These are phyloP conservation scores for Ammodytes marinus DNA, from an alignment of 2,113 vertebrate genomes.

Conservation along the genomic window DNA sequence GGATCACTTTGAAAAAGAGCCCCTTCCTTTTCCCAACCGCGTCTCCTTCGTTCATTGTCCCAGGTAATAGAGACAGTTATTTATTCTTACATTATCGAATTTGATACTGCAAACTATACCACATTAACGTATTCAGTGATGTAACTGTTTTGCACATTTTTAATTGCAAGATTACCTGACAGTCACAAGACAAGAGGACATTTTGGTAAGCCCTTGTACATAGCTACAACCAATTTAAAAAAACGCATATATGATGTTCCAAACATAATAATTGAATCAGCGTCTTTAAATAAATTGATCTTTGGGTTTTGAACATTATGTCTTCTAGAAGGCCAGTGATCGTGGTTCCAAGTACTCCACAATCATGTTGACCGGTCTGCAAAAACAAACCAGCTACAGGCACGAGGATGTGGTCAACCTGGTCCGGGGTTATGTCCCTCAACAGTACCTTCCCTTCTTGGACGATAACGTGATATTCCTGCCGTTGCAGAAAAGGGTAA, in stretches of 20 bases:
- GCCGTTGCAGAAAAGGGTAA: slow-evolving; percentile 54
- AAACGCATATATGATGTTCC: too few species aligned
- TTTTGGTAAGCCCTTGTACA: slow-evolving; percentile 28
- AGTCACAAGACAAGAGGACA: accelerated
- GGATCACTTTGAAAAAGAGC: slow-evolving; percentile 29
- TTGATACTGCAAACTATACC: not conserved
- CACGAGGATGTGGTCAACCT: slow-evolving; percentile 34
- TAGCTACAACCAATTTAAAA: too few species aligned
- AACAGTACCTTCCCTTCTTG: not conserved
- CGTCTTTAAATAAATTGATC: not conserved
- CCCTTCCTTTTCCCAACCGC: slow-evolving; percentile 63
- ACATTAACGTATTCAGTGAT: not conserved
- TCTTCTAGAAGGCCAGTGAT: not conserved
- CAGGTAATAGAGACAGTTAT: slow-evolving; percentile 41
- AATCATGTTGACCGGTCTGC: slow-evolving; percentile 58
- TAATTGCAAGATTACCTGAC: slow-evolving; percentile 43
- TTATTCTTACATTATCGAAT: not conserved
- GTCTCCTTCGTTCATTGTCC: slow-evolving; percentile 63
- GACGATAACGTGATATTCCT: slow-evolving; percentile 47
- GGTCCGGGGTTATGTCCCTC: slow-evolving; percentile 14
- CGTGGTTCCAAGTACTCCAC: not conserved
- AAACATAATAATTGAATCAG: not conserved
- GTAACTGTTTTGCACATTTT: not conserved
- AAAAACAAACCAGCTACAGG: not conserved
- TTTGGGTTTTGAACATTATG: not conserved